A percentile compares a stretch with the other conserved stretches of the same genome.
phyloP scores from a whole-genome alignment of 2,888 invertebrate species.

The Cheilosia scutellata region DNA sequence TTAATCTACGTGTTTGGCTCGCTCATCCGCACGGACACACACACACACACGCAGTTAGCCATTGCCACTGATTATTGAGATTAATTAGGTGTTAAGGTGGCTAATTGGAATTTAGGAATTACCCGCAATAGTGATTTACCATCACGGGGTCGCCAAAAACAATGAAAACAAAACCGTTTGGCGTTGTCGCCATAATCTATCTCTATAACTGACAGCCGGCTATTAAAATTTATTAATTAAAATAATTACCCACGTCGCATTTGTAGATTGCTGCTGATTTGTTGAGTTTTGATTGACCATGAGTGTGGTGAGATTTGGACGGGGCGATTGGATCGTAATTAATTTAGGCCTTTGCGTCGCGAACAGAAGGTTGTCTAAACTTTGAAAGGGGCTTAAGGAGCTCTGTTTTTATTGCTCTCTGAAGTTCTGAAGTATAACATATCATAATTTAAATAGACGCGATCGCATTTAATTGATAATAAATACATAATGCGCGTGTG shows the following conservation, averaged over 20 bases:
- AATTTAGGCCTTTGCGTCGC: constrained; percentile 21
- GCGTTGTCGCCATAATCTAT: constrained; percentile 20
- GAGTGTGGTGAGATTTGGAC: constrained; percentile 35
- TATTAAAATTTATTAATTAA: constrained; percentile 54
- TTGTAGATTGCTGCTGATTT: constrained; percentile 55
- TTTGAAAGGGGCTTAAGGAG: neutral
- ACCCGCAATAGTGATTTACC: constrained; percentile 41
- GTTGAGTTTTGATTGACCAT: constrained; percentile 46
- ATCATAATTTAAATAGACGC: constrained; percentile 15
- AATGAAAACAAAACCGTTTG: constrained; percentile 36
- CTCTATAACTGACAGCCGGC: neutral
- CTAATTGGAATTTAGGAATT: constrained; percentile 64
- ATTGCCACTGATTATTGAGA: constrained; percentile 63
- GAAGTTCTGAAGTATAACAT: neutral
- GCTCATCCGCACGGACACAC: constrained; percentile 18
- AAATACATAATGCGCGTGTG: neutral
- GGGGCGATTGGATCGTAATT: constrained; percentile 56
- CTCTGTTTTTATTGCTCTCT: neutral
- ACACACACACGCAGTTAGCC: neutral
- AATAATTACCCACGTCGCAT: constrained; percentile 63
- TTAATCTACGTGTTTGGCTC: constrained; percentile 55
- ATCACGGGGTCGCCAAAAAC: neutral
- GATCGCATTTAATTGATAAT: constrained; percentile 26
- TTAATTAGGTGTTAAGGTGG: constrained; percentile 69
- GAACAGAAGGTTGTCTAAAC: neutral